These are phyloP conservation scores for Macroglossus sobrinus DNA, from an alignment of 2,113 vertebrate species.

Conservation along the genomic window DNA sequence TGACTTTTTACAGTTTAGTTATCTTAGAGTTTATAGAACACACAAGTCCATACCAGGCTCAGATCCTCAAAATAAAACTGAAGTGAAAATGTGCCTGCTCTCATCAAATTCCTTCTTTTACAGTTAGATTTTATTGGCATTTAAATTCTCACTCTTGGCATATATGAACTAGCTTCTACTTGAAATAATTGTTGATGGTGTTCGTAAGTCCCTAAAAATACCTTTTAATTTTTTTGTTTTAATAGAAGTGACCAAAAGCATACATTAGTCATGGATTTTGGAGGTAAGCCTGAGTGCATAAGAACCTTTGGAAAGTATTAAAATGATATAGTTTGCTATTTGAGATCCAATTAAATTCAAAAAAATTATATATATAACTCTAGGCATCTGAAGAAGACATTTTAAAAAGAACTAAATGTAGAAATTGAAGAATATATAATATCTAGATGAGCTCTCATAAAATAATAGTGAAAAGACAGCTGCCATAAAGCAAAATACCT, in stretches of 20 bases:
- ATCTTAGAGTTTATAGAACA: neutral
- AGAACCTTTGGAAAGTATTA: slow-evolving; percentile 43
- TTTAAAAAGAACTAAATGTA: slow-evolving; percentile 45
- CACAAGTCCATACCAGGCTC: slow-evolving; percentile 1
- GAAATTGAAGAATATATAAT: slow-evolving; percentile 22
- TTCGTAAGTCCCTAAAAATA: slow-evolving; percentile 53
- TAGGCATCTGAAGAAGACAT: slow-evolving; percentile 46
- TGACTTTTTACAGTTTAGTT: neutral
- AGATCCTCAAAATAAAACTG: neutral
- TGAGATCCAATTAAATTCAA: slow-evolving; percentile 31
- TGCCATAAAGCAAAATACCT: slow-evolving; percentile 6
- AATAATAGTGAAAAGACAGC: slow-evolving; percentile 43
- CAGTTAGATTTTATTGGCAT: slow-evolving; percentile 59
- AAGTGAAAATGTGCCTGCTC: slow-evolving; percentile 9
- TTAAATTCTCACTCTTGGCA: slow-evolving; percentile 36
- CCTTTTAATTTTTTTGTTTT: slow-evolving; percentile 50
- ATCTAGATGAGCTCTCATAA: slow-evolving; percentile 38
- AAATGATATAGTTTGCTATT: slow-evolving; percentile 34
- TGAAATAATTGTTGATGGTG: slow-evolving; percentile 54
- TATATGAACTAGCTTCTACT: slow-evolving; percentile 51
- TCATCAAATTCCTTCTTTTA: slow-evolving; percentile 57
- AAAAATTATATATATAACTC: slow-evolving; percentile 11
- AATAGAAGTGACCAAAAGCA: slow-evolving; percentile 34
- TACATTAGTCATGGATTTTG: slow-evolving; percentile 47
- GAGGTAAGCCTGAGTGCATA: neutral